Conservation (phyloP, 2,113 vertebrate genomes). For the Eupsittula cactorum region DNA sequence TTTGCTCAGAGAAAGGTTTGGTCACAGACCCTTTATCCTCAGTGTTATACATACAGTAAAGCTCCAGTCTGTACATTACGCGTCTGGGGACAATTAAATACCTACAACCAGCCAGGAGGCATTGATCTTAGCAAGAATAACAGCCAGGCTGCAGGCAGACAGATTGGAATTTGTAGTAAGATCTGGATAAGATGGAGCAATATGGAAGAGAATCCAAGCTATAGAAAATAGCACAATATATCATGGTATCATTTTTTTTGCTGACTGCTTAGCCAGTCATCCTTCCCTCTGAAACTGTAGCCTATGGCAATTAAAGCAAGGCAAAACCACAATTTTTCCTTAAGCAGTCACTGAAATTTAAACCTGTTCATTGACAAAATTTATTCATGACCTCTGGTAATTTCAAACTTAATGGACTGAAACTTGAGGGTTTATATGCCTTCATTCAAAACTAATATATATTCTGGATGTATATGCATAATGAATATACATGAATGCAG, state of each 20-base stretch:
- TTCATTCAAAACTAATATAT: conserved; percentile 3
- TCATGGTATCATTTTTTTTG: not conserved
- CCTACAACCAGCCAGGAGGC: not conserved
- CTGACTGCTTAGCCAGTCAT: conserved; percentile 12
- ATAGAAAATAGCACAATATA: conserved; percentile 1
- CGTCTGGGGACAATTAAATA: not conserved
- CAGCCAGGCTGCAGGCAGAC: not conserved
- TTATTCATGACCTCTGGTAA: conserved; percentile 1
- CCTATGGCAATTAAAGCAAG: conserved; percentile 20
- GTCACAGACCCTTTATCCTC: conserved; percentile 45
- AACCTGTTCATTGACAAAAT: conserved; percentile 10
- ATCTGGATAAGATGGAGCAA: not conserved
- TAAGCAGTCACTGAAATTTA: conserved; percentile 31
- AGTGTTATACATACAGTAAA: not conserved
- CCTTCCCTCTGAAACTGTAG: not conserved
- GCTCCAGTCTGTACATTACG: not conserved
- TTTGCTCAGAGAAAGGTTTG: conserved; percentile 40
- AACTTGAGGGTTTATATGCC: not conserved
- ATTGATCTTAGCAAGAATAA: conserved; percentile 10
- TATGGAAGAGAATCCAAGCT: not conserved
- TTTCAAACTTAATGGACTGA: conserved; percentile 33
- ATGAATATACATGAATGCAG: not conserved
- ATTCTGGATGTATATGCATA: not conserved
- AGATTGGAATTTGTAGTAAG: conserved; percentile 11
- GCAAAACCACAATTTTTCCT: conserved; percentile 20